Conservation (phyloP, 2,888 invertebrate species). For the Tolmerus cingulatus region DNA sequence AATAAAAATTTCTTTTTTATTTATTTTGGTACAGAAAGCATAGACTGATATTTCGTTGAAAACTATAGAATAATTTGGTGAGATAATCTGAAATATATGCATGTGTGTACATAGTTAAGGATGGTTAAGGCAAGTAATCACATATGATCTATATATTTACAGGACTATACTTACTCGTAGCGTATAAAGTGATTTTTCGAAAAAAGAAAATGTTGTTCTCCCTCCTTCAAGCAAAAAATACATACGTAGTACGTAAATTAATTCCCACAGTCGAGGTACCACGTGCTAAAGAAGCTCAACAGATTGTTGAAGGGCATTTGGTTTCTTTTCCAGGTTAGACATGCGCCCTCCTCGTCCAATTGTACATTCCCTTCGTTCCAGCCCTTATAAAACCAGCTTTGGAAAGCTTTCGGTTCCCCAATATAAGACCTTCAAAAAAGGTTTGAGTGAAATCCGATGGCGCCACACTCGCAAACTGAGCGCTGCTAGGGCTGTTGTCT, state of each 20-base stretch:
- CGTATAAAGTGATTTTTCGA: not conserved
- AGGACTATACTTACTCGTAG: not conserved
- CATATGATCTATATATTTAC: too few relatives aligned
- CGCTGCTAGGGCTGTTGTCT: not conserved
- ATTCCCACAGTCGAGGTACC: not conserved
- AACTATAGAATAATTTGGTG: too few relatives aligned
- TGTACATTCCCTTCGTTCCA: not conserved
- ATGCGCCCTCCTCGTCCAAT: not conserved
- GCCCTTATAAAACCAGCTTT: not conserved
- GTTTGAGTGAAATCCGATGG: not conserved
- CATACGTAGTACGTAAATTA: not conserved
- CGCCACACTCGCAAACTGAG: not conserved
- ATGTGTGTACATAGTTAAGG: too few relatives aligned
- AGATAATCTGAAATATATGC: too few relatives aligned
- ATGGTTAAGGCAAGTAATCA: too few relatives aligned
- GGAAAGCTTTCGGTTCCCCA: not conserved
- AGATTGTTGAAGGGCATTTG: slow-evolving; percentile 1
- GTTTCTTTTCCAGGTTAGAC: not conserved
- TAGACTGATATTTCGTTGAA: too few relatives aligned
- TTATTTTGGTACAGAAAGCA: too few relatives aligned
- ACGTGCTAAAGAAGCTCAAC: not conserved
- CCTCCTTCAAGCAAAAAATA: not conserved
- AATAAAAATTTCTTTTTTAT: too few relatives aligned
- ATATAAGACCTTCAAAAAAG: not conserved
- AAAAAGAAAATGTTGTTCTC: not conserved